Conservation (phyloP, 2,113 vertebrate species). For the Rhinolophus ferrumequinum region DNA sequence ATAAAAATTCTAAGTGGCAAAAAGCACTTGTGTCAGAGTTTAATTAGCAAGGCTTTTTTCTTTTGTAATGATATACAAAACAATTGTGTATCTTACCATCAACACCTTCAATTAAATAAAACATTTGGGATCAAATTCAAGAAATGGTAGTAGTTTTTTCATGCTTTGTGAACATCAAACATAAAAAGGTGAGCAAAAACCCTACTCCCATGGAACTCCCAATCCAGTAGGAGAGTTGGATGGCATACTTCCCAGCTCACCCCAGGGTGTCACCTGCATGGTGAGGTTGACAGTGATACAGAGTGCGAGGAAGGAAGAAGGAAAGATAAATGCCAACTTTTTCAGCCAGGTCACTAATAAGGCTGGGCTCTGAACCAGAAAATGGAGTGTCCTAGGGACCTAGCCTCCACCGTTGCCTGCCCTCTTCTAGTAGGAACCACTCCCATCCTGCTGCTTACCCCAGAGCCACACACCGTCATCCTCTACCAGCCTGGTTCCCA, state of each 20-base stretch:
- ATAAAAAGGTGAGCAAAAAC: not conserved
- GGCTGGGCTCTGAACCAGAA: not conserved
- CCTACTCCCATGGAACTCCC: not conserved
- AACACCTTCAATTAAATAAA: constrained; percentile 1
- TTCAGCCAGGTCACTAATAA: not conserved
- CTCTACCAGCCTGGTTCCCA: too few species aligned
- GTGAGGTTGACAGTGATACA: not conserved
- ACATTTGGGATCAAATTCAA: not conserved
- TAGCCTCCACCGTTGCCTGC: not conserved
- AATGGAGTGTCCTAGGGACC: rapidly evolving
- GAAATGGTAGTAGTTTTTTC: not conserved
- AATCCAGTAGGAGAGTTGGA: not conserved
- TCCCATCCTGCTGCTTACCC: not conserved
- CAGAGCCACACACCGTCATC: not conserved
- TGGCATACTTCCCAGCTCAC: not conserved
- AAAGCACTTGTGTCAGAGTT: constrained; percentile 10
- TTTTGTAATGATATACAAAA: not conserved
- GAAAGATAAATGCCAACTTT: not conserved
- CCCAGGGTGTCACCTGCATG: not conserved
- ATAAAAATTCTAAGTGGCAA: constrained; percentile 42
- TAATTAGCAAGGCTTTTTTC: not conserved
- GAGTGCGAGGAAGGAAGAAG: not conserved
- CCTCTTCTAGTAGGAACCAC: not conserved
- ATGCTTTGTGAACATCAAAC: not conserved
- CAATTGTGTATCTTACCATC: not conserved